These are phyloP conservation scores for Festucalex cinctus DNA, from an alignment of 2,113 vertebrate species.

Conservation along the genomic window DNA sequence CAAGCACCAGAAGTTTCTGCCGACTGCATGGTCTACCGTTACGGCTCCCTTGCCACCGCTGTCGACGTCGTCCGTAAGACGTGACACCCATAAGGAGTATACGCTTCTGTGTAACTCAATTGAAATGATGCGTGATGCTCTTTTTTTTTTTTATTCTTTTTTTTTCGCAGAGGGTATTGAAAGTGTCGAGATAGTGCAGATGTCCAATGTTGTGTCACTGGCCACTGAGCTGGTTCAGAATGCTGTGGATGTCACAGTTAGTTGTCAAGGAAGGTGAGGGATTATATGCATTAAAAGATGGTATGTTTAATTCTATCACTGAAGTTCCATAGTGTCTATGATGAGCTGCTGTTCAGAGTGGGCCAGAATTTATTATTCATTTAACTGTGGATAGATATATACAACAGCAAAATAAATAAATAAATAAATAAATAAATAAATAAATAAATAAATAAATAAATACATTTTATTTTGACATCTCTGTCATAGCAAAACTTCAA, in stretches of 20 bases:
- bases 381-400: too few species aligned
- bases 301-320: background rate
- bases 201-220: conserved; percentile 71
- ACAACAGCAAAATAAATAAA: too few species aligned
- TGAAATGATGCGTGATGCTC: background rate
- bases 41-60: conserved; percentile 81
- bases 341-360: too few species aligned
- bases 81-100: background rate
- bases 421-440: too few species aligned
- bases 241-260: conserved; percentile 85
- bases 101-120: background rate
- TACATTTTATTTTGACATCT: background rate
- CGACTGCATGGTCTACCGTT: conserved; percentile 83
- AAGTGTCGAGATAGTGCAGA: conserved; percentile 85
- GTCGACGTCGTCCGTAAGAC: conserved; percentile 85
- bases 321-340: too few species aligned
- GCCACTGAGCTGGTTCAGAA: conserved; percentile 67
- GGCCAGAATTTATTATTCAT: too few species aligned
- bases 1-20: conserved; percentile 72
- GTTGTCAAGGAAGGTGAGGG: conserved; percentile 87
- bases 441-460: too few species aligned
- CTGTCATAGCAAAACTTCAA: background rate
- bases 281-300: background rate
- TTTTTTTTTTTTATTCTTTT: too few species aligned
- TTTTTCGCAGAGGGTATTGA: conserved; percentile 84